phyloP scores from a whole-genome alignment of 1,140 invertebrate species.

The Adoxophyes honmai region DNA sequence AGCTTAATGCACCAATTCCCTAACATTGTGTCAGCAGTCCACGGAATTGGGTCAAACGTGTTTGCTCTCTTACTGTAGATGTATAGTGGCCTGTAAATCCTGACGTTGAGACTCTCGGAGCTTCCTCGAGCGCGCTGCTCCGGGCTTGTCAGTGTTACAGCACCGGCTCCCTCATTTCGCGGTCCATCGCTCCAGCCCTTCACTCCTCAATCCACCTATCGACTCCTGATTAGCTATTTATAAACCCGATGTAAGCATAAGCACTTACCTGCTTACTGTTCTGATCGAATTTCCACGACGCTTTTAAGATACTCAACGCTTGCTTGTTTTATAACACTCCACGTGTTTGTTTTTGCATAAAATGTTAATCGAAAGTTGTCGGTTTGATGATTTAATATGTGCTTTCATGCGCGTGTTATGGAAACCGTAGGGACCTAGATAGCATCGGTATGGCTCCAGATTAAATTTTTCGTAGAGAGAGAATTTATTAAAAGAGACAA shows the following conservation, averaged over 20 bases:
- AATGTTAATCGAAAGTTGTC: no score
- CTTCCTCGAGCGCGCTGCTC: background rate
- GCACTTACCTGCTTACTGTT: background rate
- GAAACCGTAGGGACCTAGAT: no score
- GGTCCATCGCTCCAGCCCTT: slow-evolving; percentile 1
- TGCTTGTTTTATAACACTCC: no score
- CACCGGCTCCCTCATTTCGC: slow-evolving; percentile 4
- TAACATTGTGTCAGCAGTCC: slow-evolving; percentile 4
- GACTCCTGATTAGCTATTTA: background rate
- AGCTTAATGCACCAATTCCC: slow-evolving; percentile 2
- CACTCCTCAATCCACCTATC: background rate
- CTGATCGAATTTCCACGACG: no score
- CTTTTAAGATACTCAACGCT: no score
- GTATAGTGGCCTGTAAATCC: no score
- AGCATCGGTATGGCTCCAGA: no score
- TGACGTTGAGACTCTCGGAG: background rate
- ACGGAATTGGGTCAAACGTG: slow-evolving; percentile 7
- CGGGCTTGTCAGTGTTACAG: background rate
- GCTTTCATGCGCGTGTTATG: no score
- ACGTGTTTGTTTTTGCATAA: no score
- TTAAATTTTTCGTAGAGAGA: no score
- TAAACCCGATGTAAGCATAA: background rate
- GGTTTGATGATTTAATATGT: no score
- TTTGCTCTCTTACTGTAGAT: background rate
- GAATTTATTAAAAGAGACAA: no score